Conservation (phyloP, 2,113 vertebrate species). For the Tachycineta bicolor region DNA sequence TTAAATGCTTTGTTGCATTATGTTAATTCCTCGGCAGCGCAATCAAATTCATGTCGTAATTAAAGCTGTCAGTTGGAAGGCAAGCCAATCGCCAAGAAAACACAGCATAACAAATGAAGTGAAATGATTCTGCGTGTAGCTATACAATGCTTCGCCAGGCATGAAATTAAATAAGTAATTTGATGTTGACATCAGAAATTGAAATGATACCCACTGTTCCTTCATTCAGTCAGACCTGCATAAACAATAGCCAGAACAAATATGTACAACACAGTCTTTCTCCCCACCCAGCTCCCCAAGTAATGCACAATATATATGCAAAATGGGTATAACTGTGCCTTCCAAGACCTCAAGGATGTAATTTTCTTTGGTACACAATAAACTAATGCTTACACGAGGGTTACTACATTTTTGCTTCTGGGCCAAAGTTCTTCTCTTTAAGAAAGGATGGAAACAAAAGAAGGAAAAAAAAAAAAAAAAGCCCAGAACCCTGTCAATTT, state of each 20-base stretch:
- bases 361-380: slow-evolving; percentile 76
- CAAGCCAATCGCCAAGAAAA: slow-evolving; percentile 87
- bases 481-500: neutral
- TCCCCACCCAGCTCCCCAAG: slow-evolving; percentile 71
- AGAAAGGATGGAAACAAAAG: neutral
- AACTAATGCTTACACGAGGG: slow-evolving; percentile 41
- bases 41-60: slow-evolving; percentile 95
- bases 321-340: slow-evolving; percentile 70
- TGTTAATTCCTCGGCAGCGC: slow-evolving; percentile 87
- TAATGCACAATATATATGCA: slow-evolving; percentile 85
- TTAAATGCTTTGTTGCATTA: slow-evolving; percentile 86
- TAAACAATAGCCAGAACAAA: slow-evolving; percentile 83
- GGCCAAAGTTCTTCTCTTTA: slow-evolving; percentile 36
- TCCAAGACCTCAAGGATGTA: slow-evolving; percentile 72
- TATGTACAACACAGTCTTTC: slow-evolving; percentile 73
- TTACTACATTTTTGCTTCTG: slow-evolving; percentile 34
- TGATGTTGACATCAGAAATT: slow-evolving; percentile 98
- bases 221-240: slow-evolving; percentile 82
- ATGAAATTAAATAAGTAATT: slow-evolving; percentile 99
- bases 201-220: slow-evolving; percentile 95
- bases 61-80: slow-evolving; percentile 97
- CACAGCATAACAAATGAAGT: slow-evolving; percentile 93
- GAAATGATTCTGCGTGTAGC: slow-evolving; percentile 92
- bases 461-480: neutral
- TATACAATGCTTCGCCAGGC: slow-evolving; percentile 94